phyloP scores from a whole-genome alignment of 1,140 invertebrate genomes.

The Tetragonula clypearis region DNA sequence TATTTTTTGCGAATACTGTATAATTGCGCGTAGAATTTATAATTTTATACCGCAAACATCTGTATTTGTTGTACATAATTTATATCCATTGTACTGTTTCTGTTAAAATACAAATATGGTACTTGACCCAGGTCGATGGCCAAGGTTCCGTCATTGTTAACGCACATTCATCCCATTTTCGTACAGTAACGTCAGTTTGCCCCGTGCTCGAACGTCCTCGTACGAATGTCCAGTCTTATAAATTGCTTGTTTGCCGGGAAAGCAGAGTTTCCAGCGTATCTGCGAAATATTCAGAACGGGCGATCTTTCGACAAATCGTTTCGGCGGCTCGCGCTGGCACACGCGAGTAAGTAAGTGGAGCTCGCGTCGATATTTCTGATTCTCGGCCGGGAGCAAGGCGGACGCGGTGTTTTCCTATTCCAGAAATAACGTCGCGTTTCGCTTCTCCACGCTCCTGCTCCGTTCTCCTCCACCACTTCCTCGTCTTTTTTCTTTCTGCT shows the following conservation, averaged over 20 bases:
- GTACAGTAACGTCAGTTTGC: neutral
- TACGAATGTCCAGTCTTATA: neutral
- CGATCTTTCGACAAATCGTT: neutral
- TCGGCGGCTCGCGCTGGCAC: neutral
- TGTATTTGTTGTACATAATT: neutral
- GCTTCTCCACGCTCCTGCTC: neutral
- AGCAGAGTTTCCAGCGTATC: neutral
- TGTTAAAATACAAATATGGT: too few species aligned
- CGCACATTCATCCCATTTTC: neutral
- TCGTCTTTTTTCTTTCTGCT: neutral
- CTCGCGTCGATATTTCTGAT: constrained; percentile 33
- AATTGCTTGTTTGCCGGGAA: neutral
- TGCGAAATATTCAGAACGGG: neutral
- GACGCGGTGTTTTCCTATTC: constrained; percentile 30
- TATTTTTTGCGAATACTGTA: too few species aligned
- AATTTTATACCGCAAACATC: too few species aligned
- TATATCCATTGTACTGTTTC: too few species aligned
- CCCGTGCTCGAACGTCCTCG: neutral
- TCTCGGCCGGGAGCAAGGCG: too few species aligned
- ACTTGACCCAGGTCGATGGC: neutral
- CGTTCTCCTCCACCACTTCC: neutral
- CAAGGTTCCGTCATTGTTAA: neutral
- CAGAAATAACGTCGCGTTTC: constrained; percentile 41
- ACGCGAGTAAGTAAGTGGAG: neutral
- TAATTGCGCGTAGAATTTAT: too few species aligned